Base-by-base conservation (phyloP, 2,113 vertebrate genomes). In the Puntigrus tetrazona region DNA sequence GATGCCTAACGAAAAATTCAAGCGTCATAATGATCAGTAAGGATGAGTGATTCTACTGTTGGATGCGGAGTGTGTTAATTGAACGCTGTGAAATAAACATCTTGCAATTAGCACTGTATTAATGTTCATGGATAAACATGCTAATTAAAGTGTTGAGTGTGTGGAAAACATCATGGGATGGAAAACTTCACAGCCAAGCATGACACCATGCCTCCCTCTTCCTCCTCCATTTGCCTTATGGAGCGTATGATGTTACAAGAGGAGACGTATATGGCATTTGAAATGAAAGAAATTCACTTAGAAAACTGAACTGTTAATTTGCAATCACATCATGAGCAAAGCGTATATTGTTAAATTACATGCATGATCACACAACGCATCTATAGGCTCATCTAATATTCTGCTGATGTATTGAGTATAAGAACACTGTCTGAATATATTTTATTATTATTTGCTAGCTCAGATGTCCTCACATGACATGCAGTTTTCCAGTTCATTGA, bases 81-180 rank as follows among this genome's bases (percentile, higher is more conserved):
- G 83, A 91, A 93, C 85, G 2, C 55, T 67, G 82, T 91, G 89
- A 83, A 85, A 86, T 89, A 92, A 93, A 92, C 88, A 87, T 87
- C 89, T 88, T 82, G 80, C 81, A 87, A 82, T 90, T 87, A 90
- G 34, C 80, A 87, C 78, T 85, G 67, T 83, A 86, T 90, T 86
- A 91, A 89, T 90, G 63, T 52, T 20, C 80, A 52, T 82, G 65
- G 80, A 70, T 70, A 81, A 81, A 70, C 79, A 81, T 82, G 31
- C 22, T 72, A 82, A 70, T 82, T 70, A 55, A 65, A 70, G 65
- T 70, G 79, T 82, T 34, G 65, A 82, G 45, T 47, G 45, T 47
- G 63, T 9, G 61, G 43, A 69, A 78, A 82, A 27, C 63, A 70
- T 72, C 31, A 55, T 50, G 63, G 80, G 27, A 82, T 36, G 29